phyloP scores from a whole-genome alignment of 1,140 invertebrate species.

The Fragariocoptes setiger region DNA sequence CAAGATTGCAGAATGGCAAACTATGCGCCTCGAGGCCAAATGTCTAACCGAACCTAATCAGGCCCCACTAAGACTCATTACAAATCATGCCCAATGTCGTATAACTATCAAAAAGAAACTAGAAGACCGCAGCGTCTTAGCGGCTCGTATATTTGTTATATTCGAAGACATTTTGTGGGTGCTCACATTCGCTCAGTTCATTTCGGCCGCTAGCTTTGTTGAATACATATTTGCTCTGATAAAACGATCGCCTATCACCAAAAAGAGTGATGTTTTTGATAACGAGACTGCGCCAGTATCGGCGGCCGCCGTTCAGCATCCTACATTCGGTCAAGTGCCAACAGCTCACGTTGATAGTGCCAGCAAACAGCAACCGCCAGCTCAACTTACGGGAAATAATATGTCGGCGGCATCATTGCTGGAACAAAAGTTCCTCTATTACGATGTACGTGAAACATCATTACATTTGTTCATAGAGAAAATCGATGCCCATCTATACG shows the following conservation, averaged over 20 bases:
- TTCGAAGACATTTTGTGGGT: conserved; percentile 94
- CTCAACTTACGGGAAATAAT: conserved; percentile 12
- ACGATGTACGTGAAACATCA: conserved; percentile 84
- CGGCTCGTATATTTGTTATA: conserved; percentile 60
- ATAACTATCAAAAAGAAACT: conserved; percentile 84
- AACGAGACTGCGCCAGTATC: neutral
- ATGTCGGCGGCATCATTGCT: conserved; percentile 15
- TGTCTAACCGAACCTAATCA: conserved; percentile 7
- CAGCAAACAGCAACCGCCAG: conserved; percentile 1
- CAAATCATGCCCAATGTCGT: conserved; percentile 71
- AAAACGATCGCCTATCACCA: conserved; percentile 7
- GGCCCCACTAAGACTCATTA: conserved; percentile 49
- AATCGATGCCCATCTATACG: conserved; percentile 85
- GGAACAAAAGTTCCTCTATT: conserved; percentile 32
- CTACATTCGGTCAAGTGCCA: neutral
- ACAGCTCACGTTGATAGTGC: neutral
- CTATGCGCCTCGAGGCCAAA: conserved; percentile 59
- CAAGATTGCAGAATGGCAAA: conserved; percentile 92
- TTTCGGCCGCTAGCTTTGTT: conserved; percentile 32
- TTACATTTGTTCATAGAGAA: conserved; percentile 77
- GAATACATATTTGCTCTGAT: conserved; percentile 6
- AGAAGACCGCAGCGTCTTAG: conserved; percentile 64
- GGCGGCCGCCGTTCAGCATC: conserved; percentile 1
- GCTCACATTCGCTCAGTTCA: conserved; percentile 73
- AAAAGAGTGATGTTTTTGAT: conserved; percentile 1